A percentile compares a stretch with the other conserved stretches of the same genome.
phyloP scores from a whole-genome alignment of 2,113 vertebrate genomes.

The Callocephalon fimbriatum region DNA sequence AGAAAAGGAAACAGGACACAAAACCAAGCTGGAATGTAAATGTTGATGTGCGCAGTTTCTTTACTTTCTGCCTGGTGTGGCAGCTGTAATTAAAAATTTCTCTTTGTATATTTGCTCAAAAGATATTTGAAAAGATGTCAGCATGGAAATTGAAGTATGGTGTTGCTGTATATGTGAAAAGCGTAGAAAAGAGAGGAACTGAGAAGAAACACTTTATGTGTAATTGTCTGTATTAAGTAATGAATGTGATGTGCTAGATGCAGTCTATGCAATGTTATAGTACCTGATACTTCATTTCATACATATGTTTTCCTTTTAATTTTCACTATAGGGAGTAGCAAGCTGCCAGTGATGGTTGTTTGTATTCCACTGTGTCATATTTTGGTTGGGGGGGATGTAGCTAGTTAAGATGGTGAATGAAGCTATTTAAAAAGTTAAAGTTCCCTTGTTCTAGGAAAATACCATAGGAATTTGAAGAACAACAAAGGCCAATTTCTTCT shows the following conservation, averaged over 20 bases:
- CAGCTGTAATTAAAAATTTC: neutral
- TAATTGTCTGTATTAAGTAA: neutral
- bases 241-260: neutral
- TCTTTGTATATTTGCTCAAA: neutral
- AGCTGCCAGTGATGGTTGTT: fast-evolving
- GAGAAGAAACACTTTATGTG: neutral
- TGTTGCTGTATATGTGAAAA: neutral
- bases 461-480: neutral
- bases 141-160: neutral
- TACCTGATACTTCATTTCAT: neutral
- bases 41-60: neutral
- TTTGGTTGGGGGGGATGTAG: neutral
- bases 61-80: neutral
- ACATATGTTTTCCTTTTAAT: neutral
- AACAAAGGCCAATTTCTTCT: neutral
- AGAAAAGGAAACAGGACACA: neutral
- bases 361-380: neutral
- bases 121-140: neutral
- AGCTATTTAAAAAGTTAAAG: neutral
- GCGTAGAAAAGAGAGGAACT: neutral
- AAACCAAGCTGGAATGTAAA: neutral
- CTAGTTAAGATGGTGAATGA: neutral
- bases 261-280: neutral
- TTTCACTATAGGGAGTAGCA: neutral
- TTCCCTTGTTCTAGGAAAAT: neutral